Evolutionary conservation across 2,888 invertebrate species (phyloP).

Genomic region (Amphipoea oculea): DNA sequence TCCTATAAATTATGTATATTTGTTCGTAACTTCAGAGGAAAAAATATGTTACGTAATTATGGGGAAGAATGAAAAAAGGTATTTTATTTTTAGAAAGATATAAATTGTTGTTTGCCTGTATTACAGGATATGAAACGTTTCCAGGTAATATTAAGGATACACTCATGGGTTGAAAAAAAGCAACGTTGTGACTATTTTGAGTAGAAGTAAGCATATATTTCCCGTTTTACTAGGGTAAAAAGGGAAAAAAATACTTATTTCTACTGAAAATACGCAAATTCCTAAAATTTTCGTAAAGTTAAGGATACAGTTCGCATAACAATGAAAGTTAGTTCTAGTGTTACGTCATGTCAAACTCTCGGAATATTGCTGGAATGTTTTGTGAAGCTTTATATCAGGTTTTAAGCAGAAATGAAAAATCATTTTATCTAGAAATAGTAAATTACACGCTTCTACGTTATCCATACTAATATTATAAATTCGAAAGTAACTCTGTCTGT

Average conservation of each 20-base stretch:
- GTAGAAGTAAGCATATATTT: background rate
- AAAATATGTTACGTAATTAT: slow-evolving; percentile 26
- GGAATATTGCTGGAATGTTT: slow-evolving; percentile 14
- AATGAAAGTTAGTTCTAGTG: background rate
- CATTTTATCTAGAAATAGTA: background rate
- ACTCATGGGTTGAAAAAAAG: background rate
- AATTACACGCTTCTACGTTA: background rate
- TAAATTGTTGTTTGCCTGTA: background rate
- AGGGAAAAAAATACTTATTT: too few species aligned
- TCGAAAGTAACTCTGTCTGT: too few species aligned
- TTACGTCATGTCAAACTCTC: background rate
- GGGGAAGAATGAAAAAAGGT: slow-evolving; percentile 8
- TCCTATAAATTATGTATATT: slow-evolving; percentile 51
- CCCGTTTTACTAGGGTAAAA: background rate
- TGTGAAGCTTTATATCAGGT: background rate
- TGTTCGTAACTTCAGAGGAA: slow-evolving; percentile 28
- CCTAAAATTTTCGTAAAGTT: background rate
- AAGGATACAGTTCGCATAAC: background rate
- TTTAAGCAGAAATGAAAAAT: background rate
- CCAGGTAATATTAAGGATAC: background rate
- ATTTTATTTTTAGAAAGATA: background rate
- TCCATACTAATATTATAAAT: too few species aligned
- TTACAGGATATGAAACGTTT: background rate
- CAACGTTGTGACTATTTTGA: background rate
- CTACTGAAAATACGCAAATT: too few species aligned